A percentile compares a stretch with the other conserved stretches of the same genome.
Evolutionary conservation across 2,797 vertebrate species (phyloP).

Genomic region (Limnodromus scolopaceus): DNA sequence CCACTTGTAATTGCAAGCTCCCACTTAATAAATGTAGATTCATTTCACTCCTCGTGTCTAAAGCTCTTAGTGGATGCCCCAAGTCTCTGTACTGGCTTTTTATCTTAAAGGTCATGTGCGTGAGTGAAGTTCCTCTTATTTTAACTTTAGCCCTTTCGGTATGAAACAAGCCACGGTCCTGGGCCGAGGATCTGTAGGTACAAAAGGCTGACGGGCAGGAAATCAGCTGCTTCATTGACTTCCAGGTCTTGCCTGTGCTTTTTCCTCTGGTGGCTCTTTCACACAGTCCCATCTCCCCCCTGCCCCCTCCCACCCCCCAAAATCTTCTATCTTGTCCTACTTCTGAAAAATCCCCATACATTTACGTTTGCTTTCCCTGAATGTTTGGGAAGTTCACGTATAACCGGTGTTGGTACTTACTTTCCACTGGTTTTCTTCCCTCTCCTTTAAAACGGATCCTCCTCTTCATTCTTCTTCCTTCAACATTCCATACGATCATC

Average conservation of each 20-base stretch:
- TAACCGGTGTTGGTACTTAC: not conserved
- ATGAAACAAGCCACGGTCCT: not conserved
- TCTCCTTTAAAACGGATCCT: not conserved
- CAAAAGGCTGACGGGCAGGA: not conserved
- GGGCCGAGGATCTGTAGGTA: not conserved
- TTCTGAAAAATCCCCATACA: not conserved
- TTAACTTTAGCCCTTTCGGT: not conserved
- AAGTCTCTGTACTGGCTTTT: not conserved
- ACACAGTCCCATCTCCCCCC: not conserved
- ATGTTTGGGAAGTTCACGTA: not conserved
- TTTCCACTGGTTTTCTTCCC: not conserved
- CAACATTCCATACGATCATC: not conserved
- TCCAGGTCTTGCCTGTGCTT: not conserved
- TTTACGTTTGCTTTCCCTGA: not conserved
- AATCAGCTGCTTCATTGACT: not conserved
- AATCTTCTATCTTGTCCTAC: not conserved
- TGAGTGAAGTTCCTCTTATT: not conserved
- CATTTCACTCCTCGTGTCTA: not conserved
- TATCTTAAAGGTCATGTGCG: not conserved
- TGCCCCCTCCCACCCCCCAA: too few relatives aligned
- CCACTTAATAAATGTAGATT: not conserved
- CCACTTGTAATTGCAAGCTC: not conserved
- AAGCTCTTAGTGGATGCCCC: not conserved
- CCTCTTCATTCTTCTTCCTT: not conserved
- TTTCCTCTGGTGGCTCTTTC: not conserved